phyloP scores from a whole-genome alignment of 2,797 vertebrate genomes.

The Acanthopagrus latus region DNA sequence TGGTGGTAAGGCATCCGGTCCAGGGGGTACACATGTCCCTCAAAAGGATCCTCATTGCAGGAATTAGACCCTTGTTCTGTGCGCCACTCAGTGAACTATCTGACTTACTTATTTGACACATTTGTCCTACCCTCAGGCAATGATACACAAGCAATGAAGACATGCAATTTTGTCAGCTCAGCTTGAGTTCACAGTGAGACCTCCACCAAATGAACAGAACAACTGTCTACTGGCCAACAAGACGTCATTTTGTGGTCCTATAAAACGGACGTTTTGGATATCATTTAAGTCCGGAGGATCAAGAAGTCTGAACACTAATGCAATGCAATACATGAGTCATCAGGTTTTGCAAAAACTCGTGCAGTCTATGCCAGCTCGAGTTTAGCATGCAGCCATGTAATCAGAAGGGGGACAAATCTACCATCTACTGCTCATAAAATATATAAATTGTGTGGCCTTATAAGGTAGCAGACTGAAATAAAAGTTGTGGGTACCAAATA shows the following conservation, averaged over 20 bases:
- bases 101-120: slow-evolving; percentile 37
- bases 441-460: not conserved
- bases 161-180: slow-evolving; percentile 2
- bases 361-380: too few species aligned
- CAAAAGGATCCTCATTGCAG: slow-evolving; percentile 33
- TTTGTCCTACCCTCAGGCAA: slow-evolving; percentile 60
- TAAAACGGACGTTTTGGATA: too few species aligned
- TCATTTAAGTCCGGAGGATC: too few species aligned
- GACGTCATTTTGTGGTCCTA: not conserved
- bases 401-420: too few species aligned
- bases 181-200: not conserved
- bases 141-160: slow-evolving; percentile 1
- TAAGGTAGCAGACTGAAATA: not conserved
- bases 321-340: too few species aligned
- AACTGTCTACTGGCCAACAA: not conserved
- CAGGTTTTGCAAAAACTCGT: too few species aligned
- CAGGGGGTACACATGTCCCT: slow-evolving; percentile 35
- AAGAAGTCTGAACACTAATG: too few species aligned
- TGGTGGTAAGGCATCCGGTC: slow-evolving; percentile 26
- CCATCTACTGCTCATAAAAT: too few species aligned
- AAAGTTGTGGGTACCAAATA: not conserved
- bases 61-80: slow-evolving; percentile 31
- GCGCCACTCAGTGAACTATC: slow-evolving; percentile 2
- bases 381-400: too few species aligned
- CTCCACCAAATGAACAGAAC: not conserved